Conservation (phyloP, 30 jellyfish, hydroid and myxozoan genomes). For the Aurelia aurita region DNA sequence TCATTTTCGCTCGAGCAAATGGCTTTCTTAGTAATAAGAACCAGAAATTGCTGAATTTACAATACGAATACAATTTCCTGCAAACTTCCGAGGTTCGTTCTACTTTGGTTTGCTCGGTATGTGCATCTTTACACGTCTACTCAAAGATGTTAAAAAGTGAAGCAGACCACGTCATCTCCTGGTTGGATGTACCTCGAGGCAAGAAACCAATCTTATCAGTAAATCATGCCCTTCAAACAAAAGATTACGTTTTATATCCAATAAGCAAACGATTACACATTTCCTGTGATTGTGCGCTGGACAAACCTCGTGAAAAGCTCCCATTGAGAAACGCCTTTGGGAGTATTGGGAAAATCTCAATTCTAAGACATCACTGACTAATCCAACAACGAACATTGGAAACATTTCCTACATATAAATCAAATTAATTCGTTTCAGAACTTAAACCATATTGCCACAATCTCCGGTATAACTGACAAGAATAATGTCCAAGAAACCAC, state of each 20-base stretch:
- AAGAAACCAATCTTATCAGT: too few relatives aligned
- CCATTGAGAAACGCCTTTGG: constrained; percentile 21
- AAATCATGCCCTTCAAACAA: not conserved
- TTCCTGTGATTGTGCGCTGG: constrained; percentile 33
- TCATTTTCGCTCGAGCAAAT: too few relatives aligned
- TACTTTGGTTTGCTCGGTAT: too few relatives aligned
- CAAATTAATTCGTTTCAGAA: not conserved
- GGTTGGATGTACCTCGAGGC: too few relatives aligned
- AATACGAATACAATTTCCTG: too few relatives aligned
- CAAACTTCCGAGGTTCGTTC: too few relatives aligned
- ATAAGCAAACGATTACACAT: constrained; percentile 26
- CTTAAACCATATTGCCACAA: not conserved
- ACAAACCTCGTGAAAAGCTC: constrained; percentile 2
- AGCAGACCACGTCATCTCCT: too few relatives aligned
- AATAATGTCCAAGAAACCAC: constrained; percentile 6
- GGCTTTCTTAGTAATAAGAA: too few relatives aligned
- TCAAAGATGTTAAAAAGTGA: too few relatives aligned
- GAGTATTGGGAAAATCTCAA: constrained; percentile 24
- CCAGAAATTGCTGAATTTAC: too few relatives aligned
- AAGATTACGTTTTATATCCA: constrained; percentile 37
- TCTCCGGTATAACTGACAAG: constrained; percentile 9
- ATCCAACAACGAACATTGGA: not conserved
- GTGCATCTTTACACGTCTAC: too few relatives aligned
- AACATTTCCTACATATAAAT: not conserved
- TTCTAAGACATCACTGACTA: not conserved